Evolutionary conservation across 2,888 invertebrate species (phyloP), one percentile per base, ranked within the genome.

Genomic region (Neocrepidodera transversa): DNA sequence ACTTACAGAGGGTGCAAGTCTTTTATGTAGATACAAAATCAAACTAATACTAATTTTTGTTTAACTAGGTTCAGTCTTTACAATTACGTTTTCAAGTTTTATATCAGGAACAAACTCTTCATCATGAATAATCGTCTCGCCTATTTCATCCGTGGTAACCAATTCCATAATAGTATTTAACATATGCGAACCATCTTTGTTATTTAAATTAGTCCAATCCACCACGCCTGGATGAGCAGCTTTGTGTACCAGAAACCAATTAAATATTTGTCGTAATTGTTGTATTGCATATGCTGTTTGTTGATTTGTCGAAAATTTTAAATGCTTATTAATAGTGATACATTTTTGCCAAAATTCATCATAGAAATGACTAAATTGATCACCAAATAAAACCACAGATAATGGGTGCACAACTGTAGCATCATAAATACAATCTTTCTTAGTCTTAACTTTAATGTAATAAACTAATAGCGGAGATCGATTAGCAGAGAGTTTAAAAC

Each of bases 321-420:
- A 30, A 20, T 45, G 26, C 40, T 75, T 52, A 20, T 68, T 65
- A 38, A 71, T 65, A 16, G 69, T 68, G 1, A 68, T 60, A n/a
- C n/a, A n/a, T n/a, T n/a, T n/a, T n/a, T n/a, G n/a, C n/a, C n/a
- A n/a, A n/a, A n/a, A n/a, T 2, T 78, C 73, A 13, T 71, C 72
- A 11, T 70, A 74, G 42, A 76, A 76, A 64, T 79, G 72, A 26
- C 75, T 71, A 48, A 88, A 81, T 13, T 82, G 80, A 68, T 94
- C 91, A 0, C 93, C 93, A 76, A 96, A 95, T 76, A 97, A 93
- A 30, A 96, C 80, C 58, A 97, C 78, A 0, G 95, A 88, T 74
- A 92, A 83, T 0, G 93, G 90, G 67, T 89, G 88, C 1, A 96
- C 87, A 76, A 91, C 84, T 0, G 93, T 92, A 0, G 90, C 88